Evolutionary conservation across 2,113 vertebrate genomes (phyloP).

Genomic region (Halichoerus grypus): DNA sequence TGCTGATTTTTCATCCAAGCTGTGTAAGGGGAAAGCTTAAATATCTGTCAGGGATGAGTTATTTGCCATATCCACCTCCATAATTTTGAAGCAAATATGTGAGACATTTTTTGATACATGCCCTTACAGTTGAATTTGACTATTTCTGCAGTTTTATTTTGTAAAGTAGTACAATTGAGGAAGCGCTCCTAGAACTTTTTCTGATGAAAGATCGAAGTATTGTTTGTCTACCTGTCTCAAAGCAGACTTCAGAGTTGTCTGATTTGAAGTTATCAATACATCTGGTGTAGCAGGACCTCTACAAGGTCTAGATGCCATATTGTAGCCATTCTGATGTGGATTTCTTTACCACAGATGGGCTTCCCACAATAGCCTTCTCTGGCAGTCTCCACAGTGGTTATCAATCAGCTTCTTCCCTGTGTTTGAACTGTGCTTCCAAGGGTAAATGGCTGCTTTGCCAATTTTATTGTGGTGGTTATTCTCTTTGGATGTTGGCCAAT

Average conservation of each 20-base stretch:
- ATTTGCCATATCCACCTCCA: neutral
- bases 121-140: neutral
- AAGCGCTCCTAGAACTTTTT: neutral
- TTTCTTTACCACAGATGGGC: conserved; percentile 81
- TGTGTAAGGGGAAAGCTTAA: neutral
- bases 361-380: conserved; percentile 54
- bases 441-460: neutral
- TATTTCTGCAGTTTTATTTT: neutral
- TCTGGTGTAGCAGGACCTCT: conserved; percentile 63
- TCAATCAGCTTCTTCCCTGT: conserved; percentile 74
- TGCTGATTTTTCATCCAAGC: neutral
- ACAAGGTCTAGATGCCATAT: conserved; percentile 73
- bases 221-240: neutral
- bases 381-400: conserved; percentile 70
- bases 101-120: neutral
- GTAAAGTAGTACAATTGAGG: neutral
- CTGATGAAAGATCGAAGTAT: neutral
- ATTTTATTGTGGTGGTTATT: neutral
- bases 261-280: conserved; percentile 20
- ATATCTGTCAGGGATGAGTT: neutral
- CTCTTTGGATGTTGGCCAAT: neutral
- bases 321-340: conserved; percentile 73
- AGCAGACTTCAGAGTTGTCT: neutral
- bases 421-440: neutral
- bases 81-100: neutral